Percentiles rank a stretch among this genome's conserved stretches.
Conservation (phyloP, 2,113 vertebrate species). For the Leuciscus idus region DNA sequence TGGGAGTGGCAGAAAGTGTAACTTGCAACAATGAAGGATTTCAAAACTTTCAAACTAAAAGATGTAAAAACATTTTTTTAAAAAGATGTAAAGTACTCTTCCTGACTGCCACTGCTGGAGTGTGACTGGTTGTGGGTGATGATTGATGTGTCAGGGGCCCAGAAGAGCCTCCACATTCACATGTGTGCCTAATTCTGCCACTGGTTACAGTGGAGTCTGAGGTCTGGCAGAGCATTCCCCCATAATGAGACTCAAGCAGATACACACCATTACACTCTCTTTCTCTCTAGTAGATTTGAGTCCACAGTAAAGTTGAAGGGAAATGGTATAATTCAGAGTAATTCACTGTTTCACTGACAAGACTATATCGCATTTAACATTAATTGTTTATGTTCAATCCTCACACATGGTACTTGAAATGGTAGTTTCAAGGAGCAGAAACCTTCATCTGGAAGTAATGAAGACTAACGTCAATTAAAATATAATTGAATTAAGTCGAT, state of each 20-base stretch:
- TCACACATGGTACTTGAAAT: background rate
- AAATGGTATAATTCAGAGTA: background rate
- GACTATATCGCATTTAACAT: background rate
- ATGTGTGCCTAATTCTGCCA: constrained; percentile 71
- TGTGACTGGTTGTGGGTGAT: constrained; percentile 53
- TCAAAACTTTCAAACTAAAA: constrained; percentile 10
- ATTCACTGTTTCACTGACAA: background rate
- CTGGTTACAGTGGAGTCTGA: constrained; percentile 76
- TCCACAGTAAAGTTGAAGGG: background rate
- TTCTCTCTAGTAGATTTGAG: background rate
- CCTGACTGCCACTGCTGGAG: constrained; percentile 3
- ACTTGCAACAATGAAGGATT: constrained; percentile 6
- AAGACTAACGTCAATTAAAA: background rate
- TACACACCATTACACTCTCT: constrained; percentile 5
- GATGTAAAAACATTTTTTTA: background rate
- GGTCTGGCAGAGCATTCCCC: constrained; percentile 76
- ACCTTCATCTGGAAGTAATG: background rate
- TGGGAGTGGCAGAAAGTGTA: background rate
- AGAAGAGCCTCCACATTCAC: constrained; percentile 57
- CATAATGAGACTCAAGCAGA: constrained; percentile 65
- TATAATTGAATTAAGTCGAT: background rate
- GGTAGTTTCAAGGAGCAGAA: no score
- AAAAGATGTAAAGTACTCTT: constrained; percentile 31
- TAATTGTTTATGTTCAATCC: background rate
- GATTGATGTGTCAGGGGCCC: constrained; percentile 32